Conservation (phyloP, 35 echinoderm and acorn worm genomes). For the Hemicentrotus pulcherrimus region DNA sequence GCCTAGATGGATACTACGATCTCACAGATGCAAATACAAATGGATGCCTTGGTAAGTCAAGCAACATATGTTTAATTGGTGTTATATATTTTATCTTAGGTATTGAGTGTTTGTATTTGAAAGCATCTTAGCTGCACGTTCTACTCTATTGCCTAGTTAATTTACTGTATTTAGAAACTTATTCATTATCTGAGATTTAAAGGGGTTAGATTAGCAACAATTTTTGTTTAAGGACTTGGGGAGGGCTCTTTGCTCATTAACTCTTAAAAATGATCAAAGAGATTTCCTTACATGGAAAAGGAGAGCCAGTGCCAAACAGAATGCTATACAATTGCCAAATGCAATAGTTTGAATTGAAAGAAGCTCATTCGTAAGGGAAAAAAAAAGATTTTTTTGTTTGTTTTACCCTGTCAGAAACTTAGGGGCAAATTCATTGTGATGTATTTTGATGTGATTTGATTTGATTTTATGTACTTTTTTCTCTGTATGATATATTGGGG, state of each 20-base stretch:
- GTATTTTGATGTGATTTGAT: background rate
- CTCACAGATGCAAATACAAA: slow-evolving; percentile 75
- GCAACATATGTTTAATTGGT: background rate
- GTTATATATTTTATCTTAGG: background rate
- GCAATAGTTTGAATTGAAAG: too few relatives aligned
- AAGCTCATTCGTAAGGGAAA: too few relatives aligned
- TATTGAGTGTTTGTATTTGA: background rate
- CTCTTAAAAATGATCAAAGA: too few relatives aligned
- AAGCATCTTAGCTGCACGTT: background rate
- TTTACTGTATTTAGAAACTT: background rate
- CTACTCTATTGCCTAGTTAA: background rate
- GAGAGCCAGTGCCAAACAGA: background rate
- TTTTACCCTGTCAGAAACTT: too few relatives aligned
- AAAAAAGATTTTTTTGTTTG: too few relatives aligned
- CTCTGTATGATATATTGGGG: too few relatives aligned
- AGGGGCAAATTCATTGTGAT: background rate
- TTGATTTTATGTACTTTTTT: too few relatives aligned
- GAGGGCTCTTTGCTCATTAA: background rate
- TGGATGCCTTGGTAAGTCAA: slow-evolving; percentile 82
- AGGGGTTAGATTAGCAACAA: too few relatives aligned
- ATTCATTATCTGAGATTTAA: background rate
- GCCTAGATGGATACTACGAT: slow-evolving; percentile 80
- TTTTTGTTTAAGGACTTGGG: background rate
- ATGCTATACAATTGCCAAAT: background rate
- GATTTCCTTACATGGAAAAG: background rate